Percentiles rank a stretch among this genome's conserved stretches.
phyloP scores from a whole-genome alignment of 2,113 vertebrate genomes.

The Anolis carolinensis region DNA sequence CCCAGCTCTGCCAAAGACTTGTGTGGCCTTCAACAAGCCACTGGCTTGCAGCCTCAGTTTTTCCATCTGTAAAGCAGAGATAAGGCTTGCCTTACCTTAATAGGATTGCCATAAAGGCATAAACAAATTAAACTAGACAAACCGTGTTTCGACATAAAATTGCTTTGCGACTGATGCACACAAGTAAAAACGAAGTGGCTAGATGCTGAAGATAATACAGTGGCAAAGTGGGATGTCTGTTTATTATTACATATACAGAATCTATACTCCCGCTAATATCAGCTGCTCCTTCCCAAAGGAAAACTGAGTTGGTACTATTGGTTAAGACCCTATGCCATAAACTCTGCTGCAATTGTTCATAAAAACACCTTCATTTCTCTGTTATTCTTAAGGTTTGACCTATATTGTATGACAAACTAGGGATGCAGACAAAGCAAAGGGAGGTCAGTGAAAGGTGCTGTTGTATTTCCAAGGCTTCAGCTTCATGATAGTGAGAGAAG shows the following conservation, averaged over 20 bases:
- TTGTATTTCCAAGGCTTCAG: neutral
- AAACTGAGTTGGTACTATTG: neutral
- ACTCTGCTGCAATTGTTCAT: neutral
- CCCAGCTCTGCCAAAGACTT: neutral
- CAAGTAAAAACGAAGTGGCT: neutral
- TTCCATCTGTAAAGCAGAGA: neutral
- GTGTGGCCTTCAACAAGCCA: neutral
- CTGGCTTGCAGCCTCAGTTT: neutral
- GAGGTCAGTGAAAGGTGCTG: conserved; percentile 37
- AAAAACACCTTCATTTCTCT: neutral
- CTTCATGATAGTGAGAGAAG: neutral
- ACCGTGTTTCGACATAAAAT: neutral
- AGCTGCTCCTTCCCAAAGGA: neutral
- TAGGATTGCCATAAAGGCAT: neutral
- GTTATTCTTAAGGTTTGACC: neutral
- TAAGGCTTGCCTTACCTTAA: neutral
- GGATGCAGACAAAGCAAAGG: conserved; percentile 1
- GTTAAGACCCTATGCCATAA: neutral
- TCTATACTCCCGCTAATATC: neutral
- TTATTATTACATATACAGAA: neutral
- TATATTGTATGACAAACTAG: neutral
- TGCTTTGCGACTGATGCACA: neutral
- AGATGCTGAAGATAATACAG: neutral
- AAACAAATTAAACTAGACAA: neutral
- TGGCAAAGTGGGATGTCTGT: neutral